These are phyloP conservation scores for Drymodes brunneopygia DNA, from an alignment of 2,113 vertebrate genomes.

Conservation along the genomic window DNA sequence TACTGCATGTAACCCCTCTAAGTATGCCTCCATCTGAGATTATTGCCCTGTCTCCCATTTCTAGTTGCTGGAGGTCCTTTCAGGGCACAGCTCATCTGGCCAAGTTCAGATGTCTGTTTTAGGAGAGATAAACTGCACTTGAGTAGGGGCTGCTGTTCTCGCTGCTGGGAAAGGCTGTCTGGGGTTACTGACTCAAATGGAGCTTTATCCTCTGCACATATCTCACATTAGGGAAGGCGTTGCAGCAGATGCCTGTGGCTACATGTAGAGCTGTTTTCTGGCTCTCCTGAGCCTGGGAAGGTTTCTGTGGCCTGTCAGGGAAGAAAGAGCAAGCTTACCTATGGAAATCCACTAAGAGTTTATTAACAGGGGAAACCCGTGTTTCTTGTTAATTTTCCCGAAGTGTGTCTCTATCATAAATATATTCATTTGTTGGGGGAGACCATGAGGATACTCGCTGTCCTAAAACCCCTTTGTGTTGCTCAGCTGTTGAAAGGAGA, in stretches of 20 bases:
- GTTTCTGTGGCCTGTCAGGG: neutral
- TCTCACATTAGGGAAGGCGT: neutral
- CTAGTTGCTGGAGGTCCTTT: neutral
- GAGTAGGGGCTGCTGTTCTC: neutral
- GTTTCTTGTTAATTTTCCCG: neutral
- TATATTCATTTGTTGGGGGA: accelerated
- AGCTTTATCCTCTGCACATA: neutral
- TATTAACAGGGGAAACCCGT: neutral
- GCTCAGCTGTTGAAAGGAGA: neutral
- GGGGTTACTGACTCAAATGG: neutral
- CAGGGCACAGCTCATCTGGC: neutral
- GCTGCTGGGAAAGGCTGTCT: neutral
- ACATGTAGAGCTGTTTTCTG: neutral
- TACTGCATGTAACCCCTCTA: neutral
- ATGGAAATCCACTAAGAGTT: neutral
- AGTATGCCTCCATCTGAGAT: neutral
- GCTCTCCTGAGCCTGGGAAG: neutral
- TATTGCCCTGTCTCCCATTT: neutral
- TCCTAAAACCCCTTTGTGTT: neutral
- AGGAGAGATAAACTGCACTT: neutral
- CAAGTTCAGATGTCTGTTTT: neutral
- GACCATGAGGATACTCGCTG: neutral
- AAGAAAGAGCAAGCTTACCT: neutral
- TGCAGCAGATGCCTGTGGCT: neutral
- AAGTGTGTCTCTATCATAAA: neutral